Percentiles rank a stretch among this genome's conserved stretches.
Conservation (phyloP, 1,140 invertebrate genomes). For the Lasioglossum albipes region DNA sequence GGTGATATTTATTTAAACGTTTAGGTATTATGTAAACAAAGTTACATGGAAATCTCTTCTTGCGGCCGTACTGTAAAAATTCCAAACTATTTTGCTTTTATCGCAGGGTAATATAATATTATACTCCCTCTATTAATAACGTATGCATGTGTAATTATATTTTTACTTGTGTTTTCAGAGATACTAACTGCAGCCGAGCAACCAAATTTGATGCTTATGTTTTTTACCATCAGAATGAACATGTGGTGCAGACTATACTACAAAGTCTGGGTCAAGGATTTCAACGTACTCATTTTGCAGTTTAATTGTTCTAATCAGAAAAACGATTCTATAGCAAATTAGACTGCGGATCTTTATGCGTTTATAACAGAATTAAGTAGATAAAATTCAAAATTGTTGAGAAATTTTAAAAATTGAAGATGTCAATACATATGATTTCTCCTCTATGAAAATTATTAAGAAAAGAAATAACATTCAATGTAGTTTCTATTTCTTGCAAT, state of each 20-base stretch:
- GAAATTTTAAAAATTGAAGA: no score
- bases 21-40: slow-evolving; percentile 80
- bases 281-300: slow-evolving; percentile 76
- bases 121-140: slow-evolving; percentile 14
- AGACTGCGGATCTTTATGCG: no score
- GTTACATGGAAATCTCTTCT: slow-evolving; percentile 85
- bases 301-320: slow-evolving; percentile 57
- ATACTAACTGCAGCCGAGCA: slow-evolving; percentile 82
- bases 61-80: slow-evolving; percentile 82
- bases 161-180: slow-evolving; percentile 74
- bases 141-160: slow-evolving; percentile 14
- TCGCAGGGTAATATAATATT: slow-evolving; percentile 80
- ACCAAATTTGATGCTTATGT: slow-evolving; percentile 82
- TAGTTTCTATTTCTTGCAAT: no score
- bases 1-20: slow-evolving; percentile 39
- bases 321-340: background rate
- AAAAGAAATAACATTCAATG: no score
- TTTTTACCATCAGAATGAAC: slow-evolving; percentile 79
- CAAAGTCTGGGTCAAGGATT: slow-evolving; percentile 78
- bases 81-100: slow-evolving; percentile 83
- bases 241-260: slow-evolving; percentile 79
- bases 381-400: no score
- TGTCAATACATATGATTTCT: no score
- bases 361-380: no score
- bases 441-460: no score